These are phyloP conservation scores for Xiphorhynchus erythropygius DNA, from an alignment of 2,797 vertebrate genomes.

Conservation along the genomic window DNA sequence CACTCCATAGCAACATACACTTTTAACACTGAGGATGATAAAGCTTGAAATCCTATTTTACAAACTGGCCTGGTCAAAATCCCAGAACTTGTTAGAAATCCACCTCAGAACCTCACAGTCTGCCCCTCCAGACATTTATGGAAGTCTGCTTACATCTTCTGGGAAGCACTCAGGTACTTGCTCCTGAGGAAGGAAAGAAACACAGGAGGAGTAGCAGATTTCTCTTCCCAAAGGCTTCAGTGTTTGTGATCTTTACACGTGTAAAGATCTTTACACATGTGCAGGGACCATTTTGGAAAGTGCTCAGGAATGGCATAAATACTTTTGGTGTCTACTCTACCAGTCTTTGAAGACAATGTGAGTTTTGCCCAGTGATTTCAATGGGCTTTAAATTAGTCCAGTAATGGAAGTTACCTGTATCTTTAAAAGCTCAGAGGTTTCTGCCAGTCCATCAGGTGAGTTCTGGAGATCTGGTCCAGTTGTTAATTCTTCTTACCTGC, in stretches of 20 bases:
- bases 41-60: background rate
- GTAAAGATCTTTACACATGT: accelerated
- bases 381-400: background rate
- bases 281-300: background rate
- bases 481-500: background rate
- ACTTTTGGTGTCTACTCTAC: background rate
- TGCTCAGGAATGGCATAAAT: background rate
- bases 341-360: background rate
- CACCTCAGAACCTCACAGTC: background rate
- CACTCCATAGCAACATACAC: background rate
- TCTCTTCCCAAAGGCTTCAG: background rate
- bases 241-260: background rate
- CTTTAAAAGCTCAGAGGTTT: background rate
- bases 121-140: background rate
- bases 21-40: background rate
- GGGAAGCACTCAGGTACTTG: background rate
- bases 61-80: background rate
- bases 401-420: background rate
- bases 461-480: background rate
- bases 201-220: background rate
- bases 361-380: background rate
- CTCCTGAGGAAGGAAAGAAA: background rate
- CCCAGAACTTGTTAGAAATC: background rate
- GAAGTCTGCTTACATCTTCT: accelerated
- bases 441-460: background rate